Evolutionary conservation across 1,140 invertebrate species (phyloP).

Genomic region (Aphaenogaster rudis): DNA sequence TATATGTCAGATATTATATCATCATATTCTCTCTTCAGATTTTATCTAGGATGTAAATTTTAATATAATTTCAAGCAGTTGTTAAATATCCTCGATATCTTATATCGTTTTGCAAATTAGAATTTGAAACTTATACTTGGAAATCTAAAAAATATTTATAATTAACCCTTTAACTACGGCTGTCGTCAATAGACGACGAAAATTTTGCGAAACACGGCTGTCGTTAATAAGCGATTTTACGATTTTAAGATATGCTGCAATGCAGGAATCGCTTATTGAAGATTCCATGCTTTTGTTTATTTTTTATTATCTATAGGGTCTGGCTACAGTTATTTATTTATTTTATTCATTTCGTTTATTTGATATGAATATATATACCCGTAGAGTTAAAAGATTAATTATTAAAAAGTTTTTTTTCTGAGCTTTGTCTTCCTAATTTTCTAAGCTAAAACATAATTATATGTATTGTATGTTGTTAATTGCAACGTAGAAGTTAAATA

Average conservation of each 20-base stretch:
- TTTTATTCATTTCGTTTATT: too few relatives aligned
- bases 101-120: background rate
- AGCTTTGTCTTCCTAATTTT: background rate
- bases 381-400: background rate
- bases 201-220: too few relatives aligned
- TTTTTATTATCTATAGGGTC: too few relatives aligned
- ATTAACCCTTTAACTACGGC: background rate
- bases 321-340: too few relatives aligned
- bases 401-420: background rate
- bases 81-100: background rate
- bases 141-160: background rate
- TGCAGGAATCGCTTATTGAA: too few relatives aligned
- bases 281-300: too few relatives aligned
- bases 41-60: conserved; percentile 4
- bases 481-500: background rate
- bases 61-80: background rate
- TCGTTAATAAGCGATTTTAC: too few relatives aligned
- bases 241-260: too few relatives aligned
- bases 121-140: background rate
- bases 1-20: background rate
- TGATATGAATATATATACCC: too few relatives aligned
- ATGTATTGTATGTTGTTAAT: background rate
- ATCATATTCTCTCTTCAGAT: background rate
- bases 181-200: too few relatives aligned
- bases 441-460: background rate